Conservation (phyloP, 2,113 vertebrate species). For the Struthio camelus region DNA sequence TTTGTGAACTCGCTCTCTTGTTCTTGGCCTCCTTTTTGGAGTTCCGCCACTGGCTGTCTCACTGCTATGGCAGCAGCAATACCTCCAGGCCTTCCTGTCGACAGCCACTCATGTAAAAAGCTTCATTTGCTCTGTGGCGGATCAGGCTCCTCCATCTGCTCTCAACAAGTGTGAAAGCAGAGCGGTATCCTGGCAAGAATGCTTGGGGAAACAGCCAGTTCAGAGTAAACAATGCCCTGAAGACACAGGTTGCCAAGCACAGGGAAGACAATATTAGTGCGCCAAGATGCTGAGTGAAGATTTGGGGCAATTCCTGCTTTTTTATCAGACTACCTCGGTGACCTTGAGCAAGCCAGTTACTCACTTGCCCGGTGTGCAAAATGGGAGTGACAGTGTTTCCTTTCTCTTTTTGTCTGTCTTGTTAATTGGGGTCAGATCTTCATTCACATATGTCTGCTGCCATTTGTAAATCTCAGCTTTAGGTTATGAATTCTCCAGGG, state of each 20-base stretch:
- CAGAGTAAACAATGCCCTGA: fast-evolving
- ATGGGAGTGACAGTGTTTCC: fast-evolving
- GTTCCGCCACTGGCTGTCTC: background rate
- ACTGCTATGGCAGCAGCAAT: background rate
- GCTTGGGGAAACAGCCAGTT: background rate
- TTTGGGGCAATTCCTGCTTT: background rate
- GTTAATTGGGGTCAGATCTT: background rate
- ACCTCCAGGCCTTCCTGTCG: background rate
- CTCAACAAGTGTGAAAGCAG: fast-evolving
- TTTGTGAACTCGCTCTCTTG: background rate
- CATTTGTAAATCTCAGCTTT: background rate
- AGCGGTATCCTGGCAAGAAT: background rate
- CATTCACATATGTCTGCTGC: fast-evolving
- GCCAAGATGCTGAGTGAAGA: background rate
- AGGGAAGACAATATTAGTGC: fast-evolving
- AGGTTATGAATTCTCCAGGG: background rate
- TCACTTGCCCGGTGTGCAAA: fast-evolving
- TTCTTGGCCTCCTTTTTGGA: background rate
- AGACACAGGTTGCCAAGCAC: background rate
- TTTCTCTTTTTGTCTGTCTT: background rate
- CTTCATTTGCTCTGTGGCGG: background rate
- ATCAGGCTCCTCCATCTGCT: background rate
- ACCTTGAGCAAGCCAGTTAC: fast-evolving
- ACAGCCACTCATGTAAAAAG: background rate
- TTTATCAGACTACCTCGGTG: background rate